Conservation (phyloP, 2,113 vertebrate genomes). For the Silurus glanis region DNA sequence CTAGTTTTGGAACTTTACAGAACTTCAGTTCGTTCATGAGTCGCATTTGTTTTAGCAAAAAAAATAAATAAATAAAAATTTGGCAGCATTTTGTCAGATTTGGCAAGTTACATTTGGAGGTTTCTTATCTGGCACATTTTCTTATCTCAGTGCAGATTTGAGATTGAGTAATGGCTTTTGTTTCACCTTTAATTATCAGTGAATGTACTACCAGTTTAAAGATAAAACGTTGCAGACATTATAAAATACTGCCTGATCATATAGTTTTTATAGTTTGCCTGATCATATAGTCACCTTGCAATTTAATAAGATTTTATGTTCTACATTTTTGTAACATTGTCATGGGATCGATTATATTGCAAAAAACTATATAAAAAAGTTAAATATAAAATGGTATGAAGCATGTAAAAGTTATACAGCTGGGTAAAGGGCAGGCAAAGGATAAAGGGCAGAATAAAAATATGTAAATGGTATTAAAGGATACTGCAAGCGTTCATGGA, state of each 20-base stretch:
- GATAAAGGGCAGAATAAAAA: not conserved
- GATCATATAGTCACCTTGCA: not conserved
- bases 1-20: not conserved
- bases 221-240: not conserved
- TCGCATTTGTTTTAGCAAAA: not conserved
- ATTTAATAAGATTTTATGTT: not conserved
- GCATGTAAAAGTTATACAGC: not conserved
- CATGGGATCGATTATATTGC: not conserved
- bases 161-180: not conserved
- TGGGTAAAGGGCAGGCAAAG: not conserved
- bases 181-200: not conserved
- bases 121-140: not conserved
- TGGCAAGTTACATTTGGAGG: not conserved
- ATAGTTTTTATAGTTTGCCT: too few relatives aligned
- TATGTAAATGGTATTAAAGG: not conserved
- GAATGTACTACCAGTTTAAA: too few relatives aligned
- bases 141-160: not conserved
- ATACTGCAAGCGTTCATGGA: not conserved
- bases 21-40: not conserved
- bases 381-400: not conserved
- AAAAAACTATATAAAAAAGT: not conserved
- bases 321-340: not conserved
- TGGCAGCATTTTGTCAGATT: not conserved
- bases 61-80: not conserved
- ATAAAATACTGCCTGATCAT: not conserved